Conservation (phyloP, 2,888 invertebrate species). For the Eudemis profundana region DNA sequence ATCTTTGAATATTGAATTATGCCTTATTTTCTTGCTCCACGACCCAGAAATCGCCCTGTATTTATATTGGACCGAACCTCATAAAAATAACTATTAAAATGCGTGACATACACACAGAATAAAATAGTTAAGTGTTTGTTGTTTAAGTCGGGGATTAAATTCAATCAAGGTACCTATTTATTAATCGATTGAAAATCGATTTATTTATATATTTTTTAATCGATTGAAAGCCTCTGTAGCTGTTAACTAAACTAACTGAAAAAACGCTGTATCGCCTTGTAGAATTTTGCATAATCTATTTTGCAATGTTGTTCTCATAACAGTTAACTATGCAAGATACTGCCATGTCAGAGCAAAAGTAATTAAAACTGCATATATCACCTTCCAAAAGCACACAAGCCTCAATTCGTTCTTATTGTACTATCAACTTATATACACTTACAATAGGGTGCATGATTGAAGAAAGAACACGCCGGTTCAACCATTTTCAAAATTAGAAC, state of each 20-base stretch:
- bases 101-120: too few relatives aligned
- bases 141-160: too few relatives aligned
- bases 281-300: neutral
- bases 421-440: neutral
- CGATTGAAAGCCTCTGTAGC: neutral
- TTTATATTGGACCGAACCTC: too few relatives aligned
- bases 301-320: neutral
- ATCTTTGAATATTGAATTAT: too few relatives aligned
- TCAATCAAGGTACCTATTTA: too few relatives aligned
- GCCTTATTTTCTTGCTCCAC: too few relatives aligned
- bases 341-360: neutral
- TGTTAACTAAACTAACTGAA: neutral
- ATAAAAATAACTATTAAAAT: too few relatives aligned
- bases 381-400: neutral
- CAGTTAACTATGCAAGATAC: neutral
- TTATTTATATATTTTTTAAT: neutral
- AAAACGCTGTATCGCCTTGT: neutral
- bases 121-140: too few relatives aligned
- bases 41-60: too few relatives aligned
- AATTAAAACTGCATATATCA: neutral
- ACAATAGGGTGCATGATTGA: too few relatives aligned
- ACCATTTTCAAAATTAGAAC: neutral
- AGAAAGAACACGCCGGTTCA: neutral
- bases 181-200: too few relatives aligned
- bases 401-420: neutral